These are phyloP conservation scores for Trichacis sp. DNA, from an alignment of 2,888 invertebrate species.

Conservation along the genomic window DNA sequence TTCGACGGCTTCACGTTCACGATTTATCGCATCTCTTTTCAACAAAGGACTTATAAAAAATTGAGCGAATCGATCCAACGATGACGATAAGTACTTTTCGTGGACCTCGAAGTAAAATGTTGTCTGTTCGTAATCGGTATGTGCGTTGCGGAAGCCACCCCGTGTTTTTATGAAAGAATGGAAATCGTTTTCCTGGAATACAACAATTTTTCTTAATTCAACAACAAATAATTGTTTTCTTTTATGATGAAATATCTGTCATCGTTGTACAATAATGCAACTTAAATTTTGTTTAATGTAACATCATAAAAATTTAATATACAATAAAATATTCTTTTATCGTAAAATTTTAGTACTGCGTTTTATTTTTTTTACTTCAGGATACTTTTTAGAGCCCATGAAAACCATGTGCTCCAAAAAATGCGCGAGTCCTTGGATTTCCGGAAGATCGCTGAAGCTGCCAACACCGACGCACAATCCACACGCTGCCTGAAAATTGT, in stretches of 20 bases:
- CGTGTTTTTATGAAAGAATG: conserved; percentile 73
- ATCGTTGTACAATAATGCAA: no score
- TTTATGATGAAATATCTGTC: no score
- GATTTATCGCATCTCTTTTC: conserved; percentile 85
- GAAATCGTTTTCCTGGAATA: conserved; percentile 64
- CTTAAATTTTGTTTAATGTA: no score
- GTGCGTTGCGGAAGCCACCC: conserved; percentile 89
- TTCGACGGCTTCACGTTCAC: conserved; percentile 90
- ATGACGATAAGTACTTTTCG: conserved; percentile 80
- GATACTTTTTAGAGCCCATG: conserved; percentile 93
- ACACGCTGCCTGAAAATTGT: conserved; percentile 75
- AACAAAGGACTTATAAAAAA: conserved; percentile 90
- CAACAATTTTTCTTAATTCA: no score
- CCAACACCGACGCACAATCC: conserved; percentile 83
- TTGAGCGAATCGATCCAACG: conserved; percentile 88
- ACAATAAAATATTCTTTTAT: not conserved
- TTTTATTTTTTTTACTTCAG: conserved; percentile 72
- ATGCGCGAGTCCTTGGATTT: conserved; percentile 85
- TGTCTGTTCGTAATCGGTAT: conserved; percentile 88
- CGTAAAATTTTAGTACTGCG: not conserved
- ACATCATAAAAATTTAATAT: no score
- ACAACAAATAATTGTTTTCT: no score
- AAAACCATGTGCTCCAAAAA: conserved; percentile 94
- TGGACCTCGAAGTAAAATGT: conserved; percentile 91
- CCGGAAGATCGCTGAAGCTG: conserved; percentile 81